Conservation (phyloP, 2,888 invertebrate genomes). For the Sphaerophoria taeniata region DNA sequence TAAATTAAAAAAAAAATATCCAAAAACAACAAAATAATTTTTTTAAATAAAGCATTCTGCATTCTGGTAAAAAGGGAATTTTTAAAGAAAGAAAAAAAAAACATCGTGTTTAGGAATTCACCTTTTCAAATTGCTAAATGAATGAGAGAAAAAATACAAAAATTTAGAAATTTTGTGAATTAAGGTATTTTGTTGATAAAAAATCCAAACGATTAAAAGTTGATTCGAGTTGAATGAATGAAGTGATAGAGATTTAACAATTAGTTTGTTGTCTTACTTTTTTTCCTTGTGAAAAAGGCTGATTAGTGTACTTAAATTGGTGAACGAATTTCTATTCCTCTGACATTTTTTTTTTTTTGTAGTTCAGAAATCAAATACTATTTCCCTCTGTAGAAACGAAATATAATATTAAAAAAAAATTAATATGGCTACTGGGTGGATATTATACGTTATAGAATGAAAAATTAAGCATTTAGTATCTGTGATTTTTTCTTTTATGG, state of each 20-base stretch:
- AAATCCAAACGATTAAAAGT: slow-evolving; percentile 45
- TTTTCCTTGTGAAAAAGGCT: slow-evolving; percentile 67
- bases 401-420: slow-evolving; percentile 17
- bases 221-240: slow-evolving; percentile 29
- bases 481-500: slow-evolving; percentile 63
- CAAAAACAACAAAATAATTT: neutral
- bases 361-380: slow-evolving; percentile 14
- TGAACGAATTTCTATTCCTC: slow-evolving; percentile 28
- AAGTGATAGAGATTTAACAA: slow-evolving; percentile 30
- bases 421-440: slow-evolving; percentile 44
- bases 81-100: neutral
- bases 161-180: slow-evolving; percentile 75
- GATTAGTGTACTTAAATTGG: slow-evolving; percentile 66
- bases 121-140: slow-evolving; percentile 70
- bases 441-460: slow-evolving; percentile 63
- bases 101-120: slow-evolving; percentile 72
- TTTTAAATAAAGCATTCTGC: slow-evolving; percentile 22
- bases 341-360: neutral
- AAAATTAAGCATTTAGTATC: slow-evolving; percentile 69
- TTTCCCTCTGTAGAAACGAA: slow-evolving; percentile 15
- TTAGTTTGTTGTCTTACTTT: slow-evolving; percentile 27
- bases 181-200: slow-evolving; percentile 47
- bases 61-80: slow-evolving; percentile 75
- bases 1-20: neutral
- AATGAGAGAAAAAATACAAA: slow-evolving; percentile 47